Evolutionary conservation across 2,113 vertebrate genomes (phyloP), one percentile per base, ranked within the genome.

Genomic region (Macheiramphus alcinus): DNA sequence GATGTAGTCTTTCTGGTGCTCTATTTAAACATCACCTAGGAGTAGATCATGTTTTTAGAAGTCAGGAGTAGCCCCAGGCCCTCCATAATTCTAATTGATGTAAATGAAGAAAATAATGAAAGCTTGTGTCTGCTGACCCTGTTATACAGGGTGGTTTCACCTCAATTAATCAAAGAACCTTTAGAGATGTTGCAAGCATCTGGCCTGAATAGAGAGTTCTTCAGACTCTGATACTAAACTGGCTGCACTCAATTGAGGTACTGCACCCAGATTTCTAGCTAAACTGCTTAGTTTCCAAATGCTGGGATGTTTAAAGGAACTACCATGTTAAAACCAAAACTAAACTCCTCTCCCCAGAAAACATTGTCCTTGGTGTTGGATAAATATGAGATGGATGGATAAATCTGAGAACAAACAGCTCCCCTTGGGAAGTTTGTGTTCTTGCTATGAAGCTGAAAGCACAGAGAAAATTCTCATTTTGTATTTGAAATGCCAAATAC

Each of bases 91-190:
- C 98, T 99, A 99, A 99, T 98, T 99, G 98, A 99, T 99, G 98
- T 98, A 99, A 99, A 99, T 99, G 98, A 98, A 98, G 97, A 98
- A 98, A 98, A 98, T 98, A 98, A 98, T 97, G 98, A 98, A 99
- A 98, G 98, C 98, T 98, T 98, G 98, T 98, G 98, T 98, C 94
- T 98, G 97, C 96, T 99, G 99, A 99, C 99, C 99, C 99, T 99
- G 98, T 98, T 99, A 98, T 98, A 98, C 97, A 97, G 96, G 97
- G 98, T 98, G 97, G 92, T 98, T 96, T 99, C 98, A 99, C 99
- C 98, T 98, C 99, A 99, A 99, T 99, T 99, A 99, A 99, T 99
- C 98, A 99, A 98, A 98, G 97, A 98, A 99, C 97, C 98, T 97
- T 97, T 96, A 97, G 98, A 99, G 98, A 98, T 98, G 98, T 98